phyloP scores from a whole-genome alignment of 2,797 vertebrate species.

The Chiloscyllium punctatum region DNA sequence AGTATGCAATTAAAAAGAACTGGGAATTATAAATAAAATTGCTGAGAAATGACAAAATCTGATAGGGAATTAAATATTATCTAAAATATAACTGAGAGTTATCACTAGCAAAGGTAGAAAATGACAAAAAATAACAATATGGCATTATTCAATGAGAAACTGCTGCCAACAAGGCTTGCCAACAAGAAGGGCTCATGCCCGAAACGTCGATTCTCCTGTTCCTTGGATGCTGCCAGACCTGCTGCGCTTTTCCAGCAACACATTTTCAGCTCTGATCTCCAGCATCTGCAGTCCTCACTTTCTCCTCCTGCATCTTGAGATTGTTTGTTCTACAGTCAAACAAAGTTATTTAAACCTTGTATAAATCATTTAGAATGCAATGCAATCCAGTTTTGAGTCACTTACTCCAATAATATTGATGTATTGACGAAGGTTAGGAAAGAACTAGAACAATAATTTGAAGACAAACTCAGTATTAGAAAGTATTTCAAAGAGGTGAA shows the following conservation, averaged over 20 bases:
- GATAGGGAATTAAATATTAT: not conserved
- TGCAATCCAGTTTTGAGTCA: not conserved
- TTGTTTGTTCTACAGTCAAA: not conserved
- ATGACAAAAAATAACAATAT: not conserved
- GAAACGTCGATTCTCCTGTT: too few relatives aligned
- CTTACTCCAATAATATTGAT: not conserved
- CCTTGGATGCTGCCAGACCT: too few relatives aligned
- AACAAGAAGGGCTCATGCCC: too few relatives aligned
- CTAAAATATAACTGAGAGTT: not conserved
- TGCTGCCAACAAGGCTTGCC: not conserved
- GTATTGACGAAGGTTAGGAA: not conserved
- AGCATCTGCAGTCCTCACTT: too few relatives aligned
- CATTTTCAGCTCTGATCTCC: too few relatives aligned
- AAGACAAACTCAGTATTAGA: not conserved
- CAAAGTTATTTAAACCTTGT: not conserved
- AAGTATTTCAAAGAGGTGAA: not conserved
- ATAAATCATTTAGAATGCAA: not conserved
- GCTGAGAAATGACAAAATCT: not conserved
- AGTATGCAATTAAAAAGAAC: not conserved
- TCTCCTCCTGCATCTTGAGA: not conserved
- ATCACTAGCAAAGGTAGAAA: not conserved
- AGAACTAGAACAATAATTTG: not conserved
- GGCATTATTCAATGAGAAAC: not conserved
- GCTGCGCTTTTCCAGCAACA: too few relatives aligned
- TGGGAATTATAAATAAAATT: not conserved